Conservation (phyloP, 2,797 vertebrate species). For the Myripristis jacobus region DNA sequence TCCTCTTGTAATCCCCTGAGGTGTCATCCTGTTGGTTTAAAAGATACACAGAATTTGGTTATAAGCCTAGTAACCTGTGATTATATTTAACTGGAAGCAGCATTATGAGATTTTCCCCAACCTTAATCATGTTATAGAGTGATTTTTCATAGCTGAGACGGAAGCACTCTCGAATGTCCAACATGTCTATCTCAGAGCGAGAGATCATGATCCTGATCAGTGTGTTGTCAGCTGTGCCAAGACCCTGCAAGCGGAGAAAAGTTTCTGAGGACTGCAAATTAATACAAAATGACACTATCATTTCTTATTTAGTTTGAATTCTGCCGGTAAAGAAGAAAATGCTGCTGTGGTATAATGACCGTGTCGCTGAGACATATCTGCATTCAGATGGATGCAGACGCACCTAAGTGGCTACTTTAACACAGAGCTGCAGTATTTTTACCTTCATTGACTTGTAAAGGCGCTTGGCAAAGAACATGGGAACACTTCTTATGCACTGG, state of each 20-base stretch:
- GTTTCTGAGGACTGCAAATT: no score
- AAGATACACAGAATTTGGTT: slow-evolving; percentile 24
- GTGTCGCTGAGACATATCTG: not conserved
- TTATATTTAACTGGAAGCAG: not conserved
- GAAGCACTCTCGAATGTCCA: slow-evolving; percentile 98
- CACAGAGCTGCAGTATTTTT: slow-evolving; percentile 18
- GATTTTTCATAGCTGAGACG: slow-evolving; percentile 95
- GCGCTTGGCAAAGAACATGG: slow-evolving; percentile 93
- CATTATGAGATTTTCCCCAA: slow-evolving; percentile 46
- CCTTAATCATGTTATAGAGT: slow-evolving; percentile 95
- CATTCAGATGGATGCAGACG: not conserved
- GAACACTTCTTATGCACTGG: slow-evolving; percentile 89
- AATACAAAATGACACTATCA: not conserved
- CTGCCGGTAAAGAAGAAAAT: not conserved
- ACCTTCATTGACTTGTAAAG: slow-evolving; percentile 99
- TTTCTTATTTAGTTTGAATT: not conserved
- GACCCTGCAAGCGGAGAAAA: slow-evolving; percentile 81
- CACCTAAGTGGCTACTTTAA: not conserved
- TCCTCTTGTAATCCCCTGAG: slow-evolving; percentile 96
- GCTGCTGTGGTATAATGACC: not conserved
- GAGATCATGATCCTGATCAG: slow-evolving; percentile 97
- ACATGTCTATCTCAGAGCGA: slow-evolving; percentile 94
- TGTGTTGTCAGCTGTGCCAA: slow-evolving; percentile 96
- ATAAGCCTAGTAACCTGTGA: not conserved
- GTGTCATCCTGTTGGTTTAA: slow-evolving; percentile 90